Evolutionary conservation across 2,797 vertebrate genomes (phyloP).

Genomic region (Ara ararauna): DNA sequence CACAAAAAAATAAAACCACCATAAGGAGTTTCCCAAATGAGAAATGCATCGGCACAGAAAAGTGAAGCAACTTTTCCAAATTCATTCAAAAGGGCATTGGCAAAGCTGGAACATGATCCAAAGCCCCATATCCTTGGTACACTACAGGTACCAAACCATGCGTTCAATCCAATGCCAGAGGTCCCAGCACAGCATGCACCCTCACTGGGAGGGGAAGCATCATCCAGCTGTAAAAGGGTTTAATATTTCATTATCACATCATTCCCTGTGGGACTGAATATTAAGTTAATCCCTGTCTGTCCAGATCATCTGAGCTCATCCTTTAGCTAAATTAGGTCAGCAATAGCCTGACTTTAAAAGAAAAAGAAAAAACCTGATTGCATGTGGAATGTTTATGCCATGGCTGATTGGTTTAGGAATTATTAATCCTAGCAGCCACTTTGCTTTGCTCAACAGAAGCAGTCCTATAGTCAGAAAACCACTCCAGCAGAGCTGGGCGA

Average conservation of each 20-base stretch:
- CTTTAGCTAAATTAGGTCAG: slow-evolving; percentile 3
- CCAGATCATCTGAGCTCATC: background rate
- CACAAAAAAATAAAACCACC: background rate
- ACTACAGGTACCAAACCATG: background rate
- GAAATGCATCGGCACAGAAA: accelerated
- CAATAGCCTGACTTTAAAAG: background rate
- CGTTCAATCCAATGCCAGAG: background rate
- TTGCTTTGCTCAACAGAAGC: slow-evolving; percentile 14
- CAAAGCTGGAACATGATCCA: accelerated
- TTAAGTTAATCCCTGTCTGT: slow-evolving; percentile 24
- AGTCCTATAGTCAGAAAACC: background rate
- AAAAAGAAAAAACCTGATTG: background rate
- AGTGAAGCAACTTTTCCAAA: background rate
- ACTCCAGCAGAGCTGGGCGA: background rate
- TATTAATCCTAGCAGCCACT: slow-evolving; percentile 16
- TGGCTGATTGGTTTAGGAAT: background rate
- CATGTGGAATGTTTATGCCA: background rate
- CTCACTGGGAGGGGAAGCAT: background rate
- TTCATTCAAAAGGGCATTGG: background rate
- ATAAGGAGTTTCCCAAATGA: background rate
- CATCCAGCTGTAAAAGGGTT: background rate
- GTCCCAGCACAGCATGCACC: background rate
- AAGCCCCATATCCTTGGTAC: accelerated
- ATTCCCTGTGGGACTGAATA: background rate
- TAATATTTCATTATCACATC: slow-evolving; percentile 13